These are phyloP conservation scores for Penaeus chinensis DNA, from an alignment of 1,140 invertebrate species.

Conservation along the genomic window DNA sequence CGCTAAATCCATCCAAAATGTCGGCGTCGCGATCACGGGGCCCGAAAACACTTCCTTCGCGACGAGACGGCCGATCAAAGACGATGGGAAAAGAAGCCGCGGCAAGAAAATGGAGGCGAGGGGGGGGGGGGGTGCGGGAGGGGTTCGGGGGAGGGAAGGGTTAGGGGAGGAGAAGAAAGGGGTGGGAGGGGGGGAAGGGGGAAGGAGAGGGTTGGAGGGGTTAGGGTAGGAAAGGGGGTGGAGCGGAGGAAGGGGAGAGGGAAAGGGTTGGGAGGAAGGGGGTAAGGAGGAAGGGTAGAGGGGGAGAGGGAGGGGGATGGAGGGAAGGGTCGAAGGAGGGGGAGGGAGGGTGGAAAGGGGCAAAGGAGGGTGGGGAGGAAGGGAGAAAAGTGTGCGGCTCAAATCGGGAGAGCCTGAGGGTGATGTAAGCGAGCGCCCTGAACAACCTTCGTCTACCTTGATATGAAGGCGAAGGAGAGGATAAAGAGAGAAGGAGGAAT, in stretches of 20 bases:
- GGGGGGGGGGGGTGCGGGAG: neutral
- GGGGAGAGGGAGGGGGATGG: slow-evolving; percentile 1
- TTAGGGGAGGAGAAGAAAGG: neutral
- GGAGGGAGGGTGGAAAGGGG: no score
- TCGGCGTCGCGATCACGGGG: no score
- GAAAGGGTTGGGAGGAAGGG: neutral
- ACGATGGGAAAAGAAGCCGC: no score
- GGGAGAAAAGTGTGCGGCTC: neutral
- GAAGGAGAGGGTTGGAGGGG: neutral
- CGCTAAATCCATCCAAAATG: no score
- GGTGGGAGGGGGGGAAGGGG: no score
- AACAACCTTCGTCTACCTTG: no score
- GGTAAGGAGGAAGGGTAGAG: slow-evolving; percentile 6
- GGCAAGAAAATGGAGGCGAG: no score
- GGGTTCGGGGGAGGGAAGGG: no score
- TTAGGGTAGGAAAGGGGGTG: neutral
- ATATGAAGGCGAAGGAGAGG: no score
- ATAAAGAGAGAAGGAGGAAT: neutral
- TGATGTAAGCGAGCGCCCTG: no score
- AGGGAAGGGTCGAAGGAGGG: neutral
- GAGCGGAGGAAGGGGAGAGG: slow-evolving; percentile 19
- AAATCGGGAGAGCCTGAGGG: neutral
- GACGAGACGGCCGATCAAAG: no score
- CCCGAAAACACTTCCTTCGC: no score
- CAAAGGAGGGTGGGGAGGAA: neutral